Base-by-base conservation (phyloP, 2,797 vertebrate genomes). In the Onychomys torridus region DNA sequence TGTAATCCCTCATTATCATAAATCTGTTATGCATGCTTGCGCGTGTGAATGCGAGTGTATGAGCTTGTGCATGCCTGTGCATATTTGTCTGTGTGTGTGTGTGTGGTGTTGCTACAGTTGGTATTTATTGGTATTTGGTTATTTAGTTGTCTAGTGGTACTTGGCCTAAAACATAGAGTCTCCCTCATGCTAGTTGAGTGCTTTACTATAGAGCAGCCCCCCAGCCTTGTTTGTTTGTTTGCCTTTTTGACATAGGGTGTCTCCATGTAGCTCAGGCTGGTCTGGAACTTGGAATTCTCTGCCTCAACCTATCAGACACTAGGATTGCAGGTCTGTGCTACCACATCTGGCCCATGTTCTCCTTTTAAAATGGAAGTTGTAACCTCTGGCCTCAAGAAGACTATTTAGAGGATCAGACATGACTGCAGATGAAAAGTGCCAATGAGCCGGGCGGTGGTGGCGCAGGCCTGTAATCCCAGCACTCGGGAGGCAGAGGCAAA, bases 361-460 rank as follows among this genome's bases (percentile, higher is more conserved):
- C 77, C 76, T 86, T 86, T 79, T 55, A n/a, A 76, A 52, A 61
- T 71, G 14, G 71, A 95, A 73, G 21, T 91, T 13, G 32, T 93
- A 59, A 67, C 73, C 23, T 19, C 65, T 84, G 77, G 87, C 69
- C 32, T 67, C 46, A 71, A 43, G 13, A 73, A 82, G 37, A 73
- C 59, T 71, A 25, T 69, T 79, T 49, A 55, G 43, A 76, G 34
- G 79, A 21, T 81, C 52, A 43, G 34, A 25, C 1, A 19, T 69
- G 59, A 37, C 82, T 3, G 0, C 69, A 65, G 57, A 82, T 49
- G 32, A 34, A 81, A 89, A 85, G 40, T 75, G 29, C 21, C 40
- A 14, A 55, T 5, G 55, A 55, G 55, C 55, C 55, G 4, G 55
- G 55, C 16, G 16, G 55, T 55, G 55, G 55, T 55, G 55, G 16